These are phyloP conservation scores for Megatriorchis doriae DNA, from an alignment of 2,113 vertebrate species.

Conservation along the genomic window DNA sequence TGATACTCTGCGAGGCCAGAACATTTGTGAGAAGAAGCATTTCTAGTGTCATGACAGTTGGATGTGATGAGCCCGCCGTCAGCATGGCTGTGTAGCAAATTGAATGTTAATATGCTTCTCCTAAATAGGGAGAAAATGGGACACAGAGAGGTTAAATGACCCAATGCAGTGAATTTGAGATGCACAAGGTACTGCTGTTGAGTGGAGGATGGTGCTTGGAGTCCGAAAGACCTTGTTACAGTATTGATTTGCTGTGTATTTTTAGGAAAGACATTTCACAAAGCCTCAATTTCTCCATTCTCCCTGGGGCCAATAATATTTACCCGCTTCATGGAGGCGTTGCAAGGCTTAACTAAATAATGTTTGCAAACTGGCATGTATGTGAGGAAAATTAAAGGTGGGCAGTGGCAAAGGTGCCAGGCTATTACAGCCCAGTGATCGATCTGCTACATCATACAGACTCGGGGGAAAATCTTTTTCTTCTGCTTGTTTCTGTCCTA, in stretches of 20 bases:
- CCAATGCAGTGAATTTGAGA: not conserved
- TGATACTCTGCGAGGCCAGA: too few species aligned
- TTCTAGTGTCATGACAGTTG: too few species aligned
- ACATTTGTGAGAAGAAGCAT: not conserved
- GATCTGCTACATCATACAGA: fast-evolving
- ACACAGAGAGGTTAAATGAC: not conserved
- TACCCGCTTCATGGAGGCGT: not conserved
- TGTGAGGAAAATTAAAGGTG: not conserved
- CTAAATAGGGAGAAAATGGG: not conserved
- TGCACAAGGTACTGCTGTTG: not conserved
- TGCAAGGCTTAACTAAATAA: not conserved
- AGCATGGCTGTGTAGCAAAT: not conserved
- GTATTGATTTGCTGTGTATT: not conserved
- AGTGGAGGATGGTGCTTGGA: not conserved
- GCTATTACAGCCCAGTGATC: not conserved
- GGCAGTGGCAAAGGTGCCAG: not conserved
- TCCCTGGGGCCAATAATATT: not conserved
- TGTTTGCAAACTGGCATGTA: not conserved
- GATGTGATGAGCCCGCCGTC: too few species aligned
- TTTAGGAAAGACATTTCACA: not conserved
- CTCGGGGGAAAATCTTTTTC: not conserved
- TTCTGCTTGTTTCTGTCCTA: not conserved
- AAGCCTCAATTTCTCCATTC: not conserved
- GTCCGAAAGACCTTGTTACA: not conserved
- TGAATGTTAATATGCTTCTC: too few species aligned